phyloP scores from a whole-genome alignment of 2,113 vertebrate species.

The Psilopsiagon aymara region DNA sequence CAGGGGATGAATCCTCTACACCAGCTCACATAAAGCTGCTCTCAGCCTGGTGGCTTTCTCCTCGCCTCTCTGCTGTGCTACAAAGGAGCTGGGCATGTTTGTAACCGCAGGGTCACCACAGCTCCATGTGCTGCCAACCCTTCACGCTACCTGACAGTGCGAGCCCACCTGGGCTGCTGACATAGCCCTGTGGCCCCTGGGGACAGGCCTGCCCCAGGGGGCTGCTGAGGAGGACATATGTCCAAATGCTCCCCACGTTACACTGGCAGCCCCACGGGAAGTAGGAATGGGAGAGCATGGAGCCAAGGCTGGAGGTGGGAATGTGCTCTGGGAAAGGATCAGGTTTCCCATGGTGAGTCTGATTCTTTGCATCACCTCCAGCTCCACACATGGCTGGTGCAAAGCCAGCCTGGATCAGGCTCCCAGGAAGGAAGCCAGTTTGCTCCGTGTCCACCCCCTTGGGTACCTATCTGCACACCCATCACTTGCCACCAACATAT shows the following conservation, averaged over 20 bases:
- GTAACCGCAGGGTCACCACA: neutral
- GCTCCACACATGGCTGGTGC: neutral
- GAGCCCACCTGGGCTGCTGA: neutral
- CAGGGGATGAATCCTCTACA: neutral
- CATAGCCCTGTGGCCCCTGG: no score
- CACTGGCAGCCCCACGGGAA: neutral
- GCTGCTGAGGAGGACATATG: neutral
- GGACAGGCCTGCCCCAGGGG: neutral
- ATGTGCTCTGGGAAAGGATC: neutral
- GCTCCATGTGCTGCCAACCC: rapidly evolving
- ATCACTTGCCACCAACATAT: rapidly evolving
- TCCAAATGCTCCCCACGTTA: neutral
- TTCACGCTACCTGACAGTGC: rapidly evolving
- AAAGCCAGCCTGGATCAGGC: neutral
- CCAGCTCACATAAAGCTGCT: neutral
- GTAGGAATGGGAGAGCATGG: neutral
- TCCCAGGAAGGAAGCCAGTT: neutral
- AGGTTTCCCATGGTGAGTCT: neutral
- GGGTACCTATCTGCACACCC: neutral
- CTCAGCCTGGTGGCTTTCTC: neutral
- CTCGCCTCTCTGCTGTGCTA: neutral
- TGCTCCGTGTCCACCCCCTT: neutral
- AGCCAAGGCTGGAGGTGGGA: neutral
- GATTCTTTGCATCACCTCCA: neutral
- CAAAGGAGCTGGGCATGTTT: neutral